Base-by-base conservation (phyloP, 2,797 vertebrate species). In the Melanogrammus aeglefinus region DNA sequence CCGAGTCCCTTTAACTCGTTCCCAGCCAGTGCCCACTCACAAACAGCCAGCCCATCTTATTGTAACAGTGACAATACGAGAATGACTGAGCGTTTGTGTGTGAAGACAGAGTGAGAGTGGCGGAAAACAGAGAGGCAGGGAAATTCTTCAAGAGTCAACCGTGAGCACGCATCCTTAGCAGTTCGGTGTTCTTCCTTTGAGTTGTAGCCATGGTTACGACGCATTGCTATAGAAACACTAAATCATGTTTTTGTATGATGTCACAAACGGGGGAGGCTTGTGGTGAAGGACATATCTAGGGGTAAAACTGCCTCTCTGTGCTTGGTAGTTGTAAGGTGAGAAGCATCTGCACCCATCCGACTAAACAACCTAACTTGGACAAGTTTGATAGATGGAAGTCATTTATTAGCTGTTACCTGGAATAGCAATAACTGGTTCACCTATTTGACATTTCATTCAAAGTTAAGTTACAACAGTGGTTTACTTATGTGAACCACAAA, bases 1-100 rank as follows among this genome's bases (percentile, higher is more conserved):
- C 77, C 83, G 81, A 87, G 87, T 77, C 87, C 79, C 87, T 91
- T 90, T 91, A 94, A 91, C 91, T 90, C 91, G 85, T 92, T 91
- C 82, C 83, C 75, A 35, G 83, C 88, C 85, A 85, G 86, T 89
- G 90, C 86, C 91, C 87, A 90, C 86, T 88, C 80, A 85, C 84
- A 91, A 85, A 86, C 78, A 84, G 75, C 82, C 79, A 82, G 73
- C 81, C 86, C 82, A 79, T 86, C 87, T 90, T 83, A 86, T 90
- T 90, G 90, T 91, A 84, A 86, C 81, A 81, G 83, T 89, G 88
- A 91, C 91, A 89, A 88, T 77, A 47, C 71, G 77, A 78, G 76
- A 85, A 91, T 87, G 88, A 90, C 5, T 36, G 35, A 85, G 84
- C 66, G 76, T 80, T 75, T 81, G 77, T 86, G 82, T 87, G 74